phyloP scores from a whole-genome alignment of 1,140 invertebrate species.

The Charaxes varanes region DNA sequence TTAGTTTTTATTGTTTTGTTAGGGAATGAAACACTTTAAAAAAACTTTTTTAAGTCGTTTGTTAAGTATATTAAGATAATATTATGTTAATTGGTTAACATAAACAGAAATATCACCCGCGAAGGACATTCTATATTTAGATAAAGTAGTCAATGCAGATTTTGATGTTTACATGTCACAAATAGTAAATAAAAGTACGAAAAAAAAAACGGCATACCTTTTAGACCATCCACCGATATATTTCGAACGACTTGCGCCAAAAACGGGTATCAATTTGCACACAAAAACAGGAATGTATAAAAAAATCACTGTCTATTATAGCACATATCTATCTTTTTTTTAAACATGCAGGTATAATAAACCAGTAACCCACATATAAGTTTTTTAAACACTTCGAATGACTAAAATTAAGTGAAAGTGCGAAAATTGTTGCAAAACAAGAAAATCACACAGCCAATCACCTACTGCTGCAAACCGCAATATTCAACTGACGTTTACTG shows the following conservation, averaged over 20 bases:
- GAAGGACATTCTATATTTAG: slow-evolving; percentile 18
- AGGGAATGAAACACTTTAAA: too few relatives aligned
- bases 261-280: slow-evolving; percentile 40
- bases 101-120: slow-evolving; percentile 3
- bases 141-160: slow-evolving; percentile 8
- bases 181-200: slow-evolving; percentile 13
- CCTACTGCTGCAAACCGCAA: slow-evolving; percentile 47
- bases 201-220: slow-evolving; percentile 34
- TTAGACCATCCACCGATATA: slow-evolving; percentile 22
- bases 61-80: too few relatives aligned
- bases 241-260: slow-evolving; percentile 34
- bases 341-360: too few relatives aligned
- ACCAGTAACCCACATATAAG: slow-evolving; percentile 25
- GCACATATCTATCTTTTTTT: slow-evolving; percentile 1
- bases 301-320: slow-evolving; percentile 34
- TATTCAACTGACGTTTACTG: slow-evolving; percentile 39
- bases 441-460: slow-evolving; percentile 21
- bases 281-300: slow-evolving; percentile 43
- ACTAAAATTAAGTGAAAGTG: slow-evolving; percentile 38
- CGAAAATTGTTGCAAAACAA: slow-evolving; percentile 34
- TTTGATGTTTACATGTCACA: slow-evolving; percentile 17
- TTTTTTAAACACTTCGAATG: not conserved
- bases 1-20: too few relatives aligned
- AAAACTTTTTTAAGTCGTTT: too few relatives aligned
- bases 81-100: too few relatives aligned